phyloP scores from a whole-genome alignment of 1,140 invertebrate species.

The Cotesia typhae region DNA sequence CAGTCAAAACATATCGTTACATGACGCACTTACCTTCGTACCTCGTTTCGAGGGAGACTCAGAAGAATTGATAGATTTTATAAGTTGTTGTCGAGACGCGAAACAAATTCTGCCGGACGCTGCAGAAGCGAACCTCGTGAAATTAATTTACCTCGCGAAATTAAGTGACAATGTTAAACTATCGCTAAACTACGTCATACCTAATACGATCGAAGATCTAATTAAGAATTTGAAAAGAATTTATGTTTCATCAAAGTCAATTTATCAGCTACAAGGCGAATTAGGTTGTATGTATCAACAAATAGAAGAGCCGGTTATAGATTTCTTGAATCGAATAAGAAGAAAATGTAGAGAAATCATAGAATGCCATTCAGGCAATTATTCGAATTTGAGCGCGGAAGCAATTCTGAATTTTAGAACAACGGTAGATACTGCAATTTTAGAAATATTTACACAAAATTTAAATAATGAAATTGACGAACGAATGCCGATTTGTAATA shows the following conservation, averaged over 20 bases:
- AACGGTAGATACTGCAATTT: not conserved
- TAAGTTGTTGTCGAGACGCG: not conserved
- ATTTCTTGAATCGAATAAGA: not conserved
- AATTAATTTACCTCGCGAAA: not conserved
- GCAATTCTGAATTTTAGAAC: not conserved
- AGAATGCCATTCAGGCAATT: not conserved
- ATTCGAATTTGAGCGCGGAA: not conserved
- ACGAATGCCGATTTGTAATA: not conserved
- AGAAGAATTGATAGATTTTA: not conserved
- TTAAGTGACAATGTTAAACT: not conserved
- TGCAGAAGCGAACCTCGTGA: not conserved
- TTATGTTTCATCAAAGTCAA: not conserved
- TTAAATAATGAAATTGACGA: conserved; percentile 7
- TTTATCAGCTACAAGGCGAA: not conserved
- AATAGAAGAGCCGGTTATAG: not conserved
- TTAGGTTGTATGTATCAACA: not conserved
- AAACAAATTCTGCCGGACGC: not conserved
- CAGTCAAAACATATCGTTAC: not conserved
- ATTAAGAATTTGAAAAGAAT: not conserved
- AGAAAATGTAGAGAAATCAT: not conserved
- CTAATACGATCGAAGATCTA: not conserved
- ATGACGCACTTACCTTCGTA: not conserved
- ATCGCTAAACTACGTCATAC: not conserved
- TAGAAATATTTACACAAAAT: not conserved
- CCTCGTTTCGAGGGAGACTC: not conserved